Percentiles rank a stretch among this genome's conserved stretches.
phyloP scores from a whole-genome alignment of 2,113 vertebrate genomes.

The Saiga tatarica region DNA sequence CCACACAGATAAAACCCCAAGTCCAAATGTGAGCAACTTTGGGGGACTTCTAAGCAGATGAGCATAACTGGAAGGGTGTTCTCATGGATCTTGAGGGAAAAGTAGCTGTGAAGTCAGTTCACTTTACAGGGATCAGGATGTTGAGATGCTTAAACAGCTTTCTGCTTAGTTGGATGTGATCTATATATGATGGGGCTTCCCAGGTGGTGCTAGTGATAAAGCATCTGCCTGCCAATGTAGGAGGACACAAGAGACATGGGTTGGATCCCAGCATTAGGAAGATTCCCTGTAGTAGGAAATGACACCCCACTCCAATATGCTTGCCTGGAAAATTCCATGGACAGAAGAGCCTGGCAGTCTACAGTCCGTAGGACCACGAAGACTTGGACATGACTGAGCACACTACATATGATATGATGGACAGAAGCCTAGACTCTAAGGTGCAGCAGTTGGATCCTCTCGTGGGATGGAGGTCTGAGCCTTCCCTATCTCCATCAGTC shows the following conservation, averaged over 20 bases:
- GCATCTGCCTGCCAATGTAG: not conserved
- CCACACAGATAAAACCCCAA: not conserved
- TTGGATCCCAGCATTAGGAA: not conserved
- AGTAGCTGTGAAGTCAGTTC: not conserved
- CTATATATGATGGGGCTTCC: not conserved
- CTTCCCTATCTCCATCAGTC: not conserved
- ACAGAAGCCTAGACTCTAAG: not conserved
- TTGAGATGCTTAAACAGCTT: not conserved
- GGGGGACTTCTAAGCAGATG: not conserved
- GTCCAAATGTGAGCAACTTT: not conserved
- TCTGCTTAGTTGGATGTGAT: not conserved
- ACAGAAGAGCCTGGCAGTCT: not conserved
- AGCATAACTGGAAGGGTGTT: not conserved
- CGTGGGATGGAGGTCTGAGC: fast-evolving
- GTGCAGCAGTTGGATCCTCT: not conserved
- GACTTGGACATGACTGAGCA: not conserved
- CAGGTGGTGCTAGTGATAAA: not conserved
- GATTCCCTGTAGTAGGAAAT: not conserved
- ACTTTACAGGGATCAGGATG: not conserved
- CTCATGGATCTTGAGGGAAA: not conserved
- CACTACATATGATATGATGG: not conserved
- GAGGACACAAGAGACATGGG: not conserved
- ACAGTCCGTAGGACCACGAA: not conserved
- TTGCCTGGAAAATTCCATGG: not conserved
- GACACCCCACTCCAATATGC: not conserved